Evolutionary conservation across 2,113 vertebrate genomes (phyloP), one percentile per base, ranked within the genome.

Genomic region (Corythoichthys intestinalis): DNA sequence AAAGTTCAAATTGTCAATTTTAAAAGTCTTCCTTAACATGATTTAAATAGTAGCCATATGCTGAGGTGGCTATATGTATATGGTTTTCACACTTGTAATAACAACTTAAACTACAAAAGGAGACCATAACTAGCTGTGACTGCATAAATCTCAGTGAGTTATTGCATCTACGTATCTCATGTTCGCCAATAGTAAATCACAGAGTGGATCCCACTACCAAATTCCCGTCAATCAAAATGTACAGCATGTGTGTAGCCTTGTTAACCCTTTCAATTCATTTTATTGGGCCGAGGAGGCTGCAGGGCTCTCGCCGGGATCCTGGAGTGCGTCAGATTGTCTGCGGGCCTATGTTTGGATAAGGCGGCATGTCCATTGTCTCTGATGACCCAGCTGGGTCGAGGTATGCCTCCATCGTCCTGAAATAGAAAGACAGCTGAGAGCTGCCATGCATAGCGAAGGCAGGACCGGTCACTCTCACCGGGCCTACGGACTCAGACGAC

Each of bases 341-440:
- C 85, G 79, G 72, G 89, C 79, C 85, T 86, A 82, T 88, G 90
- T 91, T 91, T 93, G 81, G 89, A 91, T 90, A 91, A 89, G 83
- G 81, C 88, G 70, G 81, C 81, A 77, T 74, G 79, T 73, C 84
- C 80, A 90, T 90, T 89, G 89, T 91, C 76, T 88, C 76, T 79
- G 84, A 83, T 87, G 90, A 85, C 86, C 83, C 86, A 84, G 89
- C 85, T 79, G 78, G 82, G 83, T 41, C 7, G 77, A 87, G 83
- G 86, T 83, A 90, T 92, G 88, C 82, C 77, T 83, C 76, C 77
- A 79, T 53, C 67, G 78, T 81, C 88, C 80, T 73, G 78, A 89
- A 92, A 93, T 92, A 92, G 91, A 91, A 86, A 75, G 87, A 90
- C 89, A 91, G 91, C 88, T 91, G 90, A 88, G 87, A 72, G 83